These are phyloP conservation scores for Tetramorium alpestre DNA, from an alignment of 1,140 invertebrate species.

Conservation along the genomic window DNA sequence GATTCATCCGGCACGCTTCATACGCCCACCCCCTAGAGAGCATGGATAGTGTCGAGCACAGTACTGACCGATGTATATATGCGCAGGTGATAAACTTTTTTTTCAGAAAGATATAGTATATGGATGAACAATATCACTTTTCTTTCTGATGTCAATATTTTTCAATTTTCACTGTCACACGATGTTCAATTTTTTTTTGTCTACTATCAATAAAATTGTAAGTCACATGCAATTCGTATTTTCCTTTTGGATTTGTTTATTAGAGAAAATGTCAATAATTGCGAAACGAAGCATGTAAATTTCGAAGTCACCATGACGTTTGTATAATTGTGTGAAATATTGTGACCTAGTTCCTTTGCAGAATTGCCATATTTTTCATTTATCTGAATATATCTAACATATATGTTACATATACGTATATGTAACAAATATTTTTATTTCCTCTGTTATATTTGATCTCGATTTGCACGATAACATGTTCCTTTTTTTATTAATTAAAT, in stretches of 20 bases:
- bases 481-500: conserved; percentile 11
- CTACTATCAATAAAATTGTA: neutral
- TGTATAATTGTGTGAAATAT: neutral
- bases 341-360: neutral
- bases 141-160: neutral
- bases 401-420: neutral
- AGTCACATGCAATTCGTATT: neutral
- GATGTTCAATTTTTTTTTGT: neutral
- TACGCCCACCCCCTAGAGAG: neutral
- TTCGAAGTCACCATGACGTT: neutral
- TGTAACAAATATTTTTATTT: neutral
- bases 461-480: neutral
- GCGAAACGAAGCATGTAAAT: neutral
- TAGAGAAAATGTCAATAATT: neutral
- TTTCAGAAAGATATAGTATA: neutral
- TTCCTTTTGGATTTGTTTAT: neutral
- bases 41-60: neutral
- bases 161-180: neutral
- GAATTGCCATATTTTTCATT: neutral
- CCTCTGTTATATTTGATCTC: neutral
- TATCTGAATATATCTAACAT: neutral
- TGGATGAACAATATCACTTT: too few relatives aligned
- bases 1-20: conserved; percentile 22
- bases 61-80: neutral
- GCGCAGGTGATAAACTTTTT: conserved; percentile 15